Base-by-base conservation (phyloP, 2,113 vertebrate species). In the Chaetodon trifascialis region DNA sequence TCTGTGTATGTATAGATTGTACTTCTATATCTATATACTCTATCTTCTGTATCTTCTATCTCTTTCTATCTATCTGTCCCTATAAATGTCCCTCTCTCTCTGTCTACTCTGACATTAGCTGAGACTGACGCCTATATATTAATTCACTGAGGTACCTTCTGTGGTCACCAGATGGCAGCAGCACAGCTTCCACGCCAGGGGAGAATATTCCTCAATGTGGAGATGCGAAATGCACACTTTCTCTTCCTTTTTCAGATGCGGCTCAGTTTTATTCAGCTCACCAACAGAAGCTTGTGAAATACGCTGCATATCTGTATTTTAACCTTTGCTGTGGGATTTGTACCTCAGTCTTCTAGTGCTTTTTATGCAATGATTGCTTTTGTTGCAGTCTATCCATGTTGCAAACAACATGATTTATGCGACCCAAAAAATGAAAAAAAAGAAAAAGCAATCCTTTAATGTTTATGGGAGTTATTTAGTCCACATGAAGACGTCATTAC, bases 91-190 rank as follows among this genome's bases (percentile, higher is more conserved):
- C 21, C 44, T 58, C 9, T 56, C n/a, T 56, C 4, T 54, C 51
- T 51, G 5, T 46, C 17, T 68, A 30, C 34, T 30, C 19, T 65
- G 11, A 59, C 4, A 8, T 47, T 7, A 66, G 30, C 30, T 30
- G 30, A 4, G 47, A 21, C 42, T 11, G 10, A 65, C 16, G 3
- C 44, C 2, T 12, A 44, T 7, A 63, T 38, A 23, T 65, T 7
- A 63, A 71, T 70, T n/a, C 0, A 67, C 4, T 66, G 79, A 63
- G 2, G 64, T 90, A 86, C 79, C 72, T 59, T 59, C 21, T 84
- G 54, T 66, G 49, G 36, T 74, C 92, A 92, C 86, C 81, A 91
- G 92, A 90, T 86, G 92, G 86, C 85, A 88, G 81, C 83, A 88
- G 60, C 2, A 65, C 63, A 55, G 67, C 71, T 68, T 84, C 30